Conservation (phyloP, 2,888 invertebrate genomes). For the Caenorhabditis sulstoni region DNA sequence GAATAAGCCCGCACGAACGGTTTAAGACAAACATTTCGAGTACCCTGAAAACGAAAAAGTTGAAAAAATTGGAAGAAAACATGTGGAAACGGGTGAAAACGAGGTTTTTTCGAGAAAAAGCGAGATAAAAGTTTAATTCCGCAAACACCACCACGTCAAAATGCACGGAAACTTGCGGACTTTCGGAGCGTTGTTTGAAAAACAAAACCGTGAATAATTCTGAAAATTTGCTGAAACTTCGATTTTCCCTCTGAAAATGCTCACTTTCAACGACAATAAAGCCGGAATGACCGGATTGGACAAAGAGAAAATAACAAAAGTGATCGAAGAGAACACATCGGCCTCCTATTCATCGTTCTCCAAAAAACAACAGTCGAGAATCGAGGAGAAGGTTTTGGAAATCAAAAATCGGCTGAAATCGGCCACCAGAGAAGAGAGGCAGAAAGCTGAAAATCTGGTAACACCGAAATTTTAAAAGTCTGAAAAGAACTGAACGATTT, state of each 20-base stretch:
- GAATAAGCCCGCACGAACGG: constrained; percentile 25
- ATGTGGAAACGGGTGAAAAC: constrained; percentile 3
- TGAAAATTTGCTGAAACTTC: constrained; percentile 17
- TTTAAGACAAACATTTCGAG: constrained; percentile 55
- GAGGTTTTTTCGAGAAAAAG: neutral
- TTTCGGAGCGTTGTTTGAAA: constrained; percentile 13
- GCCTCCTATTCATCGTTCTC: constrained; percentile 84
- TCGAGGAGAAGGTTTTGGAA: constrained; percentile 81
- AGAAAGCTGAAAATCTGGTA: constrained; percentile 63
- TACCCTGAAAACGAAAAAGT: constrained; percentile 38
- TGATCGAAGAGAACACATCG: constrained; percentile 82
- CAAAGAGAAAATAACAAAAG: constrained; percentile 80
- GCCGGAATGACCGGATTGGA: constrained; percentile 83
- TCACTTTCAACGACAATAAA: constrained; percentile 69
- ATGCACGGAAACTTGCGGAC: constrained; percentile 22
- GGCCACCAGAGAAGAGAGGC: constrained; percentile 58
- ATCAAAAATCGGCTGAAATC: constrained; percentile 53
- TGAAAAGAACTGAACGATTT: constrained; percentile 20
- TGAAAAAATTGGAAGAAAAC: constrained; percentile 1
- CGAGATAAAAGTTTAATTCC: constrained; percentile 13
- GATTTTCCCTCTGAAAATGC: constrained; percentile 42
- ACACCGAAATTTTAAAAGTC: neutral
- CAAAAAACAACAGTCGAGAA: constrained; percentile 82
- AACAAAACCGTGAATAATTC: no score
- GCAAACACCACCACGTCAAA: constrained; percentile 49